Evolutionary conservation across 2,888 invertebrate genomes (phyloP).

Genomic region (Protophormia terraenovae): DNA sequence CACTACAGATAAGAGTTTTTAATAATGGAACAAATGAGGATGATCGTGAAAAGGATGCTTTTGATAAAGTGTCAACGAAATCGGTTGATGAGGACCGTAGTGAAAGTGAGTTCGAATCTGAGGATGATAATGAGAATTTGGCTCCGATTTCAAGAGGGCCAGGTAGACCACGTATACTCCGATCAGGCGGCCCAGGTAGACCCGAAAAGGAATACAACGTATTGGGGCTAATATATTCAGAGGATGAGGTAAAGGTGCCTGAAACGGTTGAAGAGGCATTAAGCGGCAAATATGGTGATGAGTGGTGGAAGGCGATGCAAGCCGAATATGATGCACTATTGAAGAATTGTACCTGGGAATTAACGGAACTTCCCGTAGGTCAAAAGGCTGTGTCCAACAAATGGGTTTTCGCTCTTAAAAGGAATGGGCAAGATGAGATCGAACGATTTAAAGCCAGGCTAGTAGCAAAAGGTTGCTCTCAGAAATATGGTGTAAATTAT

Average conservation of each 20-base stretch:
- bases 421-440: not conserved
- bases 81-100: too few relatives aligned
- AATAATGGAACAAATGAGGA: too few relatives aligned
- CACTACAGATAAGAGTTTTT: too few relatives aligned
- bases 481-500: conserved; percentile 62
- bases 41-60: too few relatives aligned
- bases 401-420: conserved; percentile 19
- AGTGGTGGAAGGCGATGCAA: conserved; percentile 63
- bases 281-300: conserved; percentile 31
- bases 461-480: conserved; percentile 59
- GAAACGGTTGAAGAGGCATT: conserved; percentile 61
- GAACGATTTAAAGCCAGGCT: conserved; percentile 33
- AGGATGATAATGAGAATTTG: not conserved
- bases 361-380: conserved; percentile 32
- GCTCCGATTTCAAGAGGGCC: conserved; percentile 8
- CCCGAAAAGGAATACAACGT: conserved; percentile 64
- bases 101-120: conserved; percentile 10
- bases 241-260: conserved; percentile 52
- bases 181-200: conserved; percentile 47
- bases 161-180: conserved; percentile 43
- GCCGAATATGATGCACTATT: conserved; percentile 54
- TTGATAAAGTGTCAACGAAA: too few relatives aligned
- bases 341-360: conserved; percentile 48
- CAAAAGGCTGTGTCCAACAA: conserved; percentile 28
- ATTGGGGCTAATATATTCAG: conserved; percentile 22